Percentiles rank a stretch among this genome's conserved stretches.
Evolutionary conservation across 2,888 invertebrate species (phyloP).

Genomic region (Ophioninae sp.): DNA sequence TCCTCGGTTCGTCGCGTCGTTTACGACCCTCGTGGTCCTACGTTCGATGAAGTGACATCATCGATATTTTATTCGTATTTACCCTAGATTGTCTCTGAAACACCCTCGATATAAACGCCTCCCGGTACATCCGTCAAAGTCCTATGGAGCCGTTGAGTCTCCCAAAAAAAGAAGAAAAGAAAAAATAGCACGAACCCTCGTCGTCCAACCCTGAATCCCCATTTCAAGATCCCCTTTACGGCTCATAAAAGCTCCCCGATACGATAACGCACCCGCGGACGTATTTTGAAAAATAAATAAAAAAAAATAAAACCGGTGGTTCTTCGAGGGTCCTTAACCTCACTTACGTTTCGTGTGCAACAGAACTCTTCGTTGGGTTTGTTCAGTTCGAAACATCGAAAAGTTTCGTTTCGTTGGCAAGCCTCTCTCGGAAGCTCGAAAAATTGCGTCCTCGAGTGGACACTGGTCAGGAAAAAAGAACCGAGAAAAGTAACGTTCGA

Average conservation of each 20-base stretch:
- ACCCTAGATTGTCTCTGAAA: constrained; percentile 66
- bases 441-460: constrained; percentile 27
- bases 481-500: constrained; percentile 27
- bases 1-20: background rate
- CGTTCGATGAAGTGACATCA: constrained; percentile 62
- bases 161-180: background rate
- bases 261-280: constrained; percentile 46
- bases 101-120: constrained; percentile 32
- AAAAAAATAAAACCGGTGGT: background rate
- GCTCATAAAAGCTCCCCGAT: constrained; percentile 57
- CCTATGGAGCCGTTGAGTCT: constrained; percentile 28
- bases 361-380: constrained; percentile 26
- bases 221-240: constrained; percentile 39
- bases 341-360: background rate
- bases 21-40: constrained; percentile 58
- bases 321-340: constrained; percentile 47
- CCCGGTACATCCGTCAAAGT: constrained; percentile 29
- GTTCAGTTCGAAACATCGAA: constrained; percentile 42
- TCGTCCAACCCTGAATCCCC: constrained; percentile 26
- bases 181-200: constrained; percentile 25
- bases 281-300: background rate
- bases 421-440: constrained; percentile 11
- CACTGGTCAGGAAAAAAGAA: background rate
- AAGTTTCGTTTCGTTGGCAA: constrained; percentile 40
- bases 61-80: constrained; percentile 74